These are phyloP conservation scores for Lithosia quadra DNA, from an alignment of 2,888 invertebrate genomes.

Conservation along the genomic window DNA sequence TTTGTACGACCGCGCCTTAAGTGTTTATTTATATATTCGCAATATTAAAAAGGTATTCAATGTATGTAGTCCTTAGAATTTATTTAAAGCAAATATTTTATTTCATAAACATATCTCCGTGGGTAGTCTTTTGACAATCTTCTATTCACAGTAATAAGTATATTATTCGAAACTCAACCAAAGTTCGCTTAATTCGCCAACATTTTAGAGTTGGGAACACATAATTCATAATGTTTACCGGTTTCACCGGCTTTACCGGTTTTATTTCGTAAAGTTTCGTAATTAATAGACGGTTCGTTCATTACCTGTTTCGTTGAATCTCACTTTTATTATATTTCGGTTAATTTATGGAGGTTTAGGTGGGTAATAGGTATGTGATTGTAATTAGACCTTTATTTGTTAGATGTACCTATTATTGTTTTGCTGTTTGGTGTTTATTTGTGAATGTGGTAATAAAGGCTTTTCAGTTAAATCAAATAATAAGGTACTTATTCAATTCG, in stretches of 20 bases:
- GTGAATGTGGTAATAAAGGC: neutral
- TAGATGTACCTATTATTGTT: conserved; percentile 17
- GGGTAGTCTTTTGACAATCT: conserved; percentile 17
- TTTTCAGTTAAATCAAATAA: neutral
- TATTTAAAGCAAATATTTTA: conserved; percentile 14
- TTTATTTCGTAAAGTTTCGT: conserved; percentile 52
- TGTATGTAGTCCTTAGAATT: conserved; percentile 15
- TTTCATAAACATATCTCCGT: neutral
- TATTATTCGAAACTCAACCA: conserved; percentile 23
- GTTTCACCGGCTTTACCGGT: conserved; percentile 47
- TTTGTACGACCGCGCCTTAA: neutral
- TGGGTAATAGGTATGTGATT: conserved; percentile 13
- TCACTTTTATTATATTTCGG: conserved; percentile 30
- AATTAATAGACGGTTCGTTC: conserved; percentile 48
- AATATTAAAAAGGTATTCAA: conserved; percentile 6
- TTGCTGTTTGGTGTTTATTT: neutral
- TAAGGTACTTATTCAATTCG: neutral
- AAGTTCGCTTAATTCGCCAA: conserved; percentile 32
- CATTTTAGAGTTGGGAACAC: conserved; percentile 31
- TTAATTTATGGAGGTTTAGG: conserved; percentile 27
- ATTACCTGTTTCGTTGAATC: conserved; percentile 37
- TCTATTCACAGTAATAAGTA: conserved; percentile 22
- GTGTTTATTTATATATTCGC: neutral
- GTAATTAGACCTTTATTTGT: conserved; percentile 14
- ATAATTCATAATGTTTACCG: conserved; percentile 54